Conservation (phyloP, 2,888 invertebrate genomes). For the Euplagia quadripunctaria region DNA sequence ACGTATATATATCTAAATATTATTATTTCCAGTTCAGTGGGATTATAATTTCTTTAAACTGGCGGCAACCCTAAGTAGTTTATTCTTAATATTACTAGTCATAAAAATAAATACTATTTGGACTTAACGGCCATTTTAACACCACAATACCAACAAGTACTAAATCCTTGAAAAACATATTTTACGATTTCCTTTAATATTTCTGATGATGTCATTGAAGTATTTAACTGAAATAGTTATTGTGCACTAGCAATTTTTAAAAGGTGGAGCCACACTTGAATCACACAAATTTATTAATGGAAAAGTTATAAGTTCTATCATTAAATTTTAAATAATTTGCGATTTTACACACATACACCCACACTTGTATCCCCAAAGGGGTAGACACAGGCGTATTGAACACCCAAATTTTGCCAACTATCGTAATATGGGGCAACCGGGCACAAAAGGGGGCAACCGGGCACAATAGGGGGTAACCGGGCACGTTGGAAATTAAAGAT, state of each 20-base stretch:
- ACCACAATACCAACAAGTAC: conserved; percentile 6
- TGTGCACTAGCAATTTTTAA: neutral
- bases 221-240: neutral
- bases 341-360: too few species aligned
- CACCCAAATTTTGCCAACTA: too few species aligned
- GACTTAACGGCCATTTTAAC: conserved; percentile 3
- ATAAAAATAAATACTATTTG: conserved; percentile 16
- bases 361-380: too few species aligned
- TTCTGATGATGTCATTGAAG: conserved; percentile 1
- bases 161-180: conserved; percentile 8
- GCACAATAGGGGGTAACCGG: too few species aligned
- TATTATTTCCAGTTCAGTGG: neutral
- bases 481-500: too few species aligned
- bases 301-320: too few species aligned
- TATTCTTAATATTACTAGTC: conserved; percentile 7
- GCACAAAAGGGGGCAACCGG: too few species aligned
- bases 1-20: too few species aligned
- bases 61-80: conserved; percentile 6
- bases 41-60: neutral
- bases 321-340: too few species aligned
- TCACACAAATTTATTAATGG: too few species aligned
- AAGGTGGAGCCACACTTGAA: neutral
- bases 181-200: conserved; percentile 1
- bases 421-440: too few species aligned
- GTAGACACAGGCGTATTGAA: too few species aligned